Evolutionary conservation across 1,140 invertebrate genomes (phyloP), one percentile per base, ranked within the genome.

Genomic region (Magallana gigas): DNA sequence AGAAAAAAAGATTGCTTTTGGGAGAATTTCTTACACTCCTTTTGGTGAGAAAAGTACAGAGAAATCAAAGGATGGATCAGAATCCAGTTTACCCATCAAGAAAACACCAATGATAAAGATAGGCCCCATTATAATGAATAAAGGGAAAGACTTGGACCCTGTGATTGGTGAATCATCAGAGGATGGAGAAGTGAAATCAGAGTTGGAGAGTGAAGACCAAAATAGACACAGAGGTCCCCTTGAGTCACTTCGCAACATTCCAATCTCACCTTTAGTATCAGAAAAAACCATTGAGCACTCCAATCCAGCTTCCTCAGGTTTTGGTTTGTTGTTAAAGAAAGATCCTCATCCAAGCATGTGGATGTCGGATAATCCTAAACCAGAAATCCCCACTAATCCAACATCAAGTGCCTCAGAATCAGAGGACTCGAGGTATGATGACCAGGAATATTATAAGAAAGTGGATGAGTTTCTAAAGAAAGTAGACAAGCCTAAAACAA

Each of bases 401-500:
- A 29, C 23, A 12, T 76, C 68, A 76, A 76, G 68, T 76, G 68
- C 68, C 36, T 76, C 68, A 29, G 68, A 76, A 76, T 76, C 68
- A 3, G 68, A 76, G 23, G 68, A 76, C 18, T 76, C 68, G 11
- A 76, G 14, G 23, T 9, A 29, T 76, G 23, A 76, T 76, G 68
- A 76, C 11, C 23, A 23, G 36, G 68, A 76, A 29, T 76, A 76
- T 62, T 18, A 62, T 60, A 57, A 84, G 23, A 84, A 84, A 84
- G 83, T 84, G 57, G 83, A 84, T 62, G 83, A 84, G 48, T 84
- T 84, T 62, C 57, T 84, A 14, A 84, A 84, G 58, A 84, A 84
- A 58, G 83, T 84, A 18, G 83, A 84, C 12, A 84, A 84, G 23
- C 83, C 83, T 11, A 84, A 84, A 84, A 36, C 83, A 84, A 84